Percentiles rank a stretch among this genome's conserved stretches.
Conservation (phyloP, 2,888 invertebrate species). For the Caenorhabditis sinica region DNA sequence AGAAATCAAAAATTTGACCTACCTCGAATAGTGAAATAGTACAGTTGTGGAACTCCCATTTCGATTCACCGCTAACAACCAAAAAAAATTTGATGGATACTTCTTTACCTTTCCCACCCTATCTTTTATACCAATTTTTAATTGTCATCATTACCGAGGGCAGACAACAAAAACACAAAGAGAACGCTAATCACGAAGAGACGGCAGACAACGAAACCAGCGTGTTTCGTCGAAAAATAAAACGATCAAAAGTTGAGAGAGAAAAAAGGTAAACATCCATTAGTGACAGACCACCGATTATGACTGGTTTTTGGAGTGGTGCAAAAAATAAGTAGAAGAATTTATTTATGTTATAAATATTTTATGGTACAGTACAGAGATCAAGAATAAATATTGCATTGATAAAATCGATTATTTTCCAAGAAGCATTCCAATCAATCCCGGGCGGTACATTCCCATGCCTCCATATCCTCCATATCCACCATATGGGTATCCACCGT, state of each 20-base stretch:
- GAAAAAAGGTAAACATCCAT: slow-evolving; percentile 12
- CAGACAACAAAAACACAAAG: neutral
- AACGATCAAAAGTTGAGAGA: slow-evolving; percentile 16
- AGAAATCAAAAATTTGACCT: neutral
- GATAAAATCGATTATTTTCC: neutral
- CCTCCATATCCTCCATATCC: slow-evolving; percentile 35
- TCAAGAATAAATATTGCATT: neutral
- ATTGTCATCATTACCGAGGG: slow-evolving; percentile 24
- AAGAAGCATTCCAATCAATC: slow-evolving; percentile 21
- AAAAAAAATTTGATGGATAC: neutral
- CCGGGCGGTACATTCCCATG: slow-evolving; percentile 25
- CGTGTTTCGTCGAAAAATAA: slow-evolving; percentile 28
- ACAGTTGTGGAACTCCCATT: slow-evolving; percentile 28
- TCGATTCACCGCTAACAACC: neutral
- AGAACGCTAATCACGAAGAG: slow-evolving; percentile 11
- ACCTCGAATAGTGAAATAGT: slow-evolving; percentile 27
- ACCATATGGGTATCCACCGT: slow-evolving; percentile 36
- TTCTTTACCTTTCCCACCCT: neutral
- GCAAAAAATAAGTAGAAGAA: neutral
- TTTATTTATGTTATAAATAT: neutral
- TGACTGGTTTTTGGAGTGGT: slow-evolving; percentile 9
- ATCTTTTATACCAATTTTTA: slow-evolving; percentile 17
- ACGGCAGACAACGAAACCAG: slow-evolving; percentile 1
- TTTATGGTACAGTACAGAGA: neutral
- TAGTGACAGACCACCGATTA: neutral